phyloP scores from a whole-genome alignment of 2,113 vertebrate genomes.

The Lagopus muta region DNA sequence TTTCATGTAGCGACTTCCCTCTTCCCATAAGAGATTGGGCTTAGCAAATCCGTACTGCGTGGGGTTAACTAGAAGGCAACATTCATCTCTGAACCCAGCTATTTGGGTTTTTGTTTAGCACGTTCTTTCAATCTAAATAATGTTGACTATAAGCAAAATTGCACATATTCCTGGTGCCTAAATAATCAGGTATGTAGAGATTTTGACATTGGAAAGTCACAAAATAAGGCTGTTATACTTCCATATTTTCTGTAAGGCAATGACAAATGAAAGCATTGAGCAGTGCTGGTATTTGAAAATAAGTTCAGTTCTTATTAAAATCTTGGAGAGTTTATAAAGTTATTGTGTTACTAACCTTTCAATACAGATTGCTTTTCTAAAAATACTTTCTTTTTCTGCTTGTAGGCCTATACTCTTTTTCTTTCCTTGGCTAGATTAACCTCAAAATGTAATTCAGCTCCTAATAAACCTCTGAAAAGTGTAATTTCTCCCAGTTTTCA shows the following conservation, averaged over 20 bases:
- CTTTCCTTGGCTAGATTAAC: not conserved
- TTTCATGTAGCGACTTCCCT: not conserved
- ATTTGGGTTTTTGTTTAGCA: not conserved
- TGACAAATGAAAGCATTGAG: conserved; percentile 10
- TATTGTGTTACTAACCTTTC: conserved; percentile 19
- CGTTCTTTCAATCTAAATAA: not conserved
- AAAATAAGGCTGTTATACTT: not conserved
- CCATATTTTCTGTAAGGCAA: not conserved
- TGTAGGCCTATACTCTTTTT: not conserved
- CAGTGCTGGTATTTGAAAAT: not conserved
- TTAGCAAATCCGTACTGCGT: not conserved
- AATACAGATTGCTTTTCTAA: conserved; percentile 22
- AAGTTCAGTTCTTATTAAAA: conserved; percentile 5
- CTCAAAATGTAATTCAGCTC: not conserved
- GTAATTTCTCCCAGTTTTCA: not conserved
- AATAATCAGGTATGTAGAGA: not conserved
- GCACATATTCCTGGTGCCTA: not conserved
- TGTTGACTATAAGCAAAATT: not conserved
- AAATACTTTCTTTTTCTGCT: not conserved
- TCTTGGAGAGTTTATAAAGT: conserved; percentile 13
- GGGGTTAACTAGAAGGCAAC: not conserved
- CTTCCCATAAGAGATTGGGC: not conserved
- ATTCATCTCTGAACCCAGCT: not conserved
- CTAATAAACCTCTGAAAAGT: not conserved
- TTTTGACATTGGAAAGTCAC: not conserved